phyloP scores from a whole-genome alignment of 2,888 invertebrate species.

The Hydrotaea cyrtoneurina region DNA sequence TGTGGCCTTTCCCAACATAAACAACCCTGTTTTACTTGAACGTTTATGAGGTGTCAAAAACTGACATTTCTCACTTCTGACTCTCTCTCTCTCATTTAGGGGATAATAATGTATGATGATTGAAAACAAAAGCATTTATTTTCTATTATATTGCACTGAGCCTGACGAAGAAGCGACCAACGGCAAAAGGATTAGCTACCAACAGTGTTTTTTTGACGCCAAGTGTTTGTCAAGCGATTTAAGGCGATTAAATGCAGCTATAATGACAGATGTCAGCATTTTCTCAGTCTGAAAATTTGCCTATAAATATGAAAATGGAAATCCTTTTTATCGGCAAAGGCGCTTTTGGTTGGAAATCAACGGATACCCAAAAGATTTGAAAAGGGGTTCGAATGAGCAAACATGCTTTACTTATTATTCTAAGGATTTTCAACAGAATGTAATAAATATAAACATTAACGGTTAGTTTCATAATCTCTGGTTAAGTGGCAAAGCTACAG shows the following conservation, averaged over 20 bases:
- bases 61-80: conserved; percentile 39
- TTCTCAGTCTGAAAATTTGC: background rate
- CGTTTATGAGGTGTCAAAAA: conserved; percentile 64
- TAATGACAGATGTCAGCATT: conserved; percentile 62
- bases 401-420: too few species aligned
- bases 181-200: conserved; percentile 56
- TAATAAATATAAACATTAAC: too few species aligned
- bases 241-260: conserved; percentile 40
- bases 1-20: conserved; percentile 45
- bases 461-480: too few species aligned
- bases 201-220: conserved; percentile 64
- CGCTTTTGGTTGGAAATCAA: too few species aligned
- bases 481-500: too few species aligned
- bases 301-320: background rate
- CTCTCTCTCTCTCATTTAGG: conserved; percentile 44
- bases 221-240: conserved; percentile 54
- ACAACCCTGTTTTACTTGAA: conserved; percentile 50
- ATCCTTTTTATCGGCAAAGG: too few species aligned
- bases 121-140: conserved; percentile 29
- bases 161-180: background rate
- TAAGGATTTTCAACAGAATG: background rate
- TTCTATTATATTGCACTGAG: background rate
- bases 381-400: too few species aligned
- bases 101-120: conserved; percentile 57
- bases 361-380: too few species aligned